phyloP scores from a whole-genome alignment of 2,797 vertebrate genomes.

The Sternarchorhynchus goeldii region DNA sequence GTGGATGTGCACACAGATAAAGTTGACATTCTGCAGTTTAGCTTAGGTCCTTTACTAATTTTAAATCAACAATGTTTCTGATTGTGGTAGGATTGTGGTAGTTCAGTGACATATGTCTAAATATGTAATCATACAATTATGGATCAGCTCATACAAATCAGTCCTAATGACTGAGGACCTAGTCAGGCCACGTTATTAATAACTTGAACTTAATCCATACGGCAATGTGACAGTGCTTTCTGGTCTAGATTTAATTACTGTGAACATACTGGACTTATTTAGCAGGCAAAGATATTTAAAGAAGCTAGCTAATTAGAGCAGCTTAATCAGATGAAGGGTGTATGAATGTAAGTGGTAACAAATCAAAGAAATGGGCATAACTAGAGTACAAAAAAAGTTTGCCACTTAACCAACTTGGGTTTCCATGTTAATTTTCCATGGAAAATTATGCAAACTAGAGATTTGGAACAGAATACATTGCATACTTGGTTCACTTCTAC shows the following conservation, averaged over 20 bases:
- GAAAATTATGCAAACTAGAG: too few relatives aligned
- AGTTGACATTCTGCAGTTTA: not conserved
- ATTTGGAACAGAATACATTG: too few relatives aligned
- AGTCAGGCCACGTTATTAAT: conserved; percentile 50
- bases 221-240: conserved; percentile 30
- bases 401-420: too few relatives aligned
- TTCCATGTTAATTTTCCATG: too few relatives aligned
- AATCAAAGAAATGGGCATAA: too few relatives aligned
- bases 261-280: conserved; percentile 39
- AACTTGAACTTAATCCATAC: conserved; percentile 58
- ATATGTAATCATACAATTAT: conserved; percentile 46
- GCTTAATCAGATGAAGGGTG: not conserved
- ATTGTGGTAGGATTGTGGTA: not conserved
- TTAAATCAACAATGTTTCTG: too few relatives aligned
- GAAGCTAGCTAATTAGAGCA: not conserved
- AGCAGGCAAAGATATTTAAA: not conserved
- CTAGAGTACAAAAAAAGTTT: not conserved
- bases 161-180: conserved; percentile 49
- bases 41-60: too few relatives aligned
- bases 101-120: conserved; percentile 53
- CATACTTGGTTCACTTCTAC: too few relatives aligned
- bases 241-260: conserved; percentile 57
- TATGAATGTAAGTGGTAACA: not conserved
- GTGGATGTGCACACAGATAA: not conserved
- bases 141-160: conserved; percentile 61